These are phyloP conservation scores for Pheosia gnoma DNA, from an alignment of 2,888 invertebrate genomes.

Conservation along the genomic window DNA sequence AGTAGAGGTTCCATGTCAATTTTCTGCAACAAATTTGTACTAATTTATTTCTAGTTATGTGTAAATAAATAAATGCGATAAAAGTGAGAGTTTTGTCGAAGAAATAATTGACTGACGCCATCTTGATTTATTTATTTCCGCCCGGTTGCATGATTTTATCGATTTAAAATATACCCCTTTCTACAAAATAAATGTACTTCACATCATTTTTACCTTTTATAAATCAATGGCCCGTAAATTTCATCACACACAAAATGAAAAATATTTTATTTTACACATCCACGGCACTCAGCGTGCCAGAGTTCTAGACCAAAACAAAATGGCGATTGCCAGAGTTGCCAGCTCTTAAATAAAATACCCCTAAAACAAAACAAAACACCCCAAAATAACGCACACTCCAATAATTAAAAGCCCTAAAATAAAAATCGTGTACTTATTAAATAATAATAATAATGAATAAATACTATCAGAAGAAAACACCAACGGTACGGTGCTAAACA, in stretches of 20 bases:
- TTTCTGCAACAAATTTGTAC: slow-evolving; percentile 32
- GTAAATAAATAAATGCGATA: slow-evolving; percentile 6
- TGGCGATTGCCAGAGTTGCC: background rate
- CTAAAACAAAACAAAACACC: too few relatives aligned
- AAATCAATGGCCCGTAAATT: background rate
- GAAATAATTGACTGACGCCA: slow-evolving; percentile 29
- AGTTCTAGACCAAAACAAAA: background rate
- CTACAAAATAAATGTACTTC: background rate
- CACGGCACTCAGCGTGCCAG: background rate
- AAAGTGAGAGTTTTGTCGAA: slow-evolving; percentile 25
- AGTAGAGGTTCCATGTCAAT: slow-evolving; percentile 67
- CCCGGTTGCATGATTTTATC: background rate
- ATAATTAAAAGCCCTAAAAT: too few relatives aligned
- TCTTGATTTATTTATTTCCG: slow-evolving; percentile 27
- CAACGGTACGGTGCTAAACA: too few relatives aligned
- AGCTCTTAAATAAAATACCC: too few relatives aligned
- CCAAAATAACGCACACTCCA: too few relatives aligned
- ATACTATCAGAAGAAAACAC: too few relatives aligned
- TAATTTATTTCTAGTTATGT: background rate
- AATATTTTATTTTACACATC: background rate
- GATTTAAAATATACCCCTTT: background rate
- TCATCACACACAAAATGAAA: background rate
- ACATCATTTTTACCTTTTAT: background rate
- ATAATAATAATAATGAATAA: too few relatives aligned
- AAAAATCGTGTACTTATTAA: too few relatives aligned